Percentiles rank a stretch among this genome's conserved stretches.
Conservation (phyloP, 2,113 vertebrate species). For the Ellobius talpinus region DNA sequence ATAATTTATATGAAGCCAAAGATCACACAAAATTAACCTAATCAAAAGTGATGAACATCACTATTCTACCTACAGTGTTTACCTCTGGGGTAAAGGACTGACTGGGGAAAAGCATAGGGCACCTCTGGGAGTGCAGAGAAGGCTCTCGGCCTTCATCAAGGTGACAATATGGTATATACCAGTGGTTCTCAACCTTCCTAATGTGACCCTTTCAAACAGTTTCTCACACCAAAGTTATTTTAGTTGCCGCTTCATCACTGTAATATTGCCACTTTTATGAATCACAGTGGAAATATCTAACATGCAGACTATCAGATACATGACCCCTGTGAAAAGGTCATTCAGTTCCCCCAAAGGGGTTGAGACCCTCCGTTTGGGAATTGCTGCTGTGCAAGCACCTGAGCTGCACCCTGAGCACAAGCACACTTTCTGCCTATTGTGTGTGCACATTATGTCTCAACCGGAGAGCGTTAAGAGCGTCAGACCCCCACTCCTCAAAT, state of each 20-base stretch:
- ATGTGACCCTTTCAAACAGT: neutral
- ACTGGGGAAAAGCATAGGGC: neutral
- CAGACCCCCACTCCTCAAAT: constrained; percentile 12
- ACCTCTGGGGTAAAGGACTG: neutral
- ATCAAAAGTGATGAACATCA: neutral
- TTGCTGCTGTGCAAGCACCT: neutral
- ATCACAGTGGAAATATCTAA: neutral
- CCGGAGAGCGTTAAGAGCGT: neutral
- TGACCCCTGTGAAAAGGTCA: neutral
- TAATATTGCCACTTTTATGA: neutral
- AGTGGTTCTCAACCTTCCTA: neutral
- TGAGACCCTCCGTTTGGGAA: neutral
- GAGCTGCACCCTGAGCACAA: neutral
- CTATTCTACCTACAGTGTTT: neutral
- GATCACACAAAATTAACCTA: neutral
- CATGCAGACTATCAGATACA: neutral
- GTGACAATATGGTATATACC: neutral
- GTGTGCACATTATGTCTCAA: neutral
- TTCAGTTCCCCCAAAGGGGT: neutral
- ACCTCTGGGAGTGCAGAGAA: neutral
- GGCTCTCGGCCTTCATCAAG: neutral
- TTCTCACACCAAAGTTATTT: neutral
- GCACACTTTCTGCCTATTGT: neutral
- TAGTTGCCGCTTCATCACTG: neutral
- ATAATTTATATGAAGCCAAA: constrained; percentile 13